Evolutionary conservation across 2,797 vertebrate genomes (phyloP).

Genomic region (Cheirogaleus major): DNA sequence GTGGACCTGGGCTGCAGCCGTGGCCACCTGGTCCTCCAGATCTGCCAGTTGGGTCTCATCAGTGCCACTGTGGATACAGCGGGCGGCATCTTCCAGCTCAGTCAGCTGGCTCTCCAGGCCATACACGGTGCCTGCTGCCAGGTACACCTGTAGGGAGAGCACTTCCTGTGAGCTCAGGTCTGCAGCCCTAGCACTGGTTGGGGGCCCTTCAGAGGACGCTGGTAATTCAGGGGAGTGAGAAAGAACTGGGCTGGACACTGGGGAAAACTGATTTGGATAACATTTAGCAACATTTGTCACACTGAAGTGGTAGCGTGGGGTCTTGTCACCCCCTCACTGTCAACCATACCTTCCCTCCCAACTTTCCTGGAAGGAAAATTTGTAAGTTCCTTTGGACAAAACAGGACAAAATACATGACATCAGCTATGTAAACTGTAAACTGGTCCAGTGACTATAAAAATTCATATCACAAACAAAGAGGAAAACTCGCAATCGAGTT

Average conservation of each 20-base stretch:
- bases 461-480: not conserved
- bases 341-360: not conserved
- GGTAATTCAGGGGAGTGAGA: not conserved
- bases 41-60: slow-evolving; percentile 93
- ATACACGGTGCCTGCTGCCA: slow-evolving; percentile 95
- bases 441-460: not conserved
- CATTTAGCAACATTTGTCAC: not conserved
- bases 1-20: slow-evolving; percentile 96
- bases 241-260: not conserved
- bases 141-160: slow-evolving; percentile 90
- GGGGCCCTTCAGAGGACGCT: not conserved
- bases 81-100: slow-evolving; percentile 93
- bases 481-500: not conserved
- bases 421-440: not conserved
- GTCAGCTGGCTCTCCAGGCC: slow-evolving; percentile 94
- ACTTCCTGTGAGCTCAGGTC: not conserved
- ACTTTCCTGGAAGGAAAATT: not conserved
- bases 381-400: not conserved
- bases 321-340: not conserved
- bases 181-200: not conserved
- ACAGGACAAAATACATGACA: not conserved
- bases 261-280: not conserved
- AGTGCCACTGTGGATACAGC: slow-evolving; percentile 92
- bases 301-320: not conserved
- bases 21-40: slow-evolving; percentile 97